A percentile compares a stretch with the other conserved stretches of the same genome.
Evolutionary conservation across 1,140 invertebrate species (phyloP).

Genomic region (silkworm (Bombyx mori)): ASM3026992v2 NC_085121.1:15568501-15569000

Average conservation of each 20-base stretch:
- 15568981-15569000: slow-evolving; percentile 84
- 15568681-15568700: slow-evolving; percentile 85
- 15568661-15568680: slow-evolving; percentile 81
- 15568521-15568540: slow-evolving; percentile 79
- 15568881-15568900: slow-evolving; percentile 83
- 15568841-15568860: slow-evolving; percentile 93
- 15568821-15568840: slow-evolving; percentile 82
- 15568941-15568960: slow-evolving; percentile 92
- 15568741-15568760: slow-evolving; percentile 92
- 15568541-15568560: slow-evolving; percentile 92
- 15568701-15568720: slow-evolving; percentile 77
- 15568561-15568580: slow-evolving; percentile 81
- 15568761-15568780: slow-evolving; percentile 92
- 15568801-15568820: slow-evolving; percentile 73
- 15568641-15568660: slow-evolving; percentile 91
- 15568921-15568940: slow-evolving; percentile 76
- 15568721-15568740: slow-evolving; percentile 83
- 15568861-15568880: slow-evolving; percentile 91
- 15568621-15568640: slow-evolving; percentile 79
- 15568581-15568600: slow-evolving; percentile 85
- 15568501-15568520: slow-evolving; percentile 69
- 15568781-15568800: slow-evolving; percentile 82
- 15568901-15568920: slow-evolving; percentile 73
- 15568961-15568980: slow-evolving; percentile 82
- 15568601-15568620: slow-evolving; percentile 59